phyloP scores from a whole-genome alignment of 1,140 invertebrate genomes.

The Drosophila paulistorum region DNA sequence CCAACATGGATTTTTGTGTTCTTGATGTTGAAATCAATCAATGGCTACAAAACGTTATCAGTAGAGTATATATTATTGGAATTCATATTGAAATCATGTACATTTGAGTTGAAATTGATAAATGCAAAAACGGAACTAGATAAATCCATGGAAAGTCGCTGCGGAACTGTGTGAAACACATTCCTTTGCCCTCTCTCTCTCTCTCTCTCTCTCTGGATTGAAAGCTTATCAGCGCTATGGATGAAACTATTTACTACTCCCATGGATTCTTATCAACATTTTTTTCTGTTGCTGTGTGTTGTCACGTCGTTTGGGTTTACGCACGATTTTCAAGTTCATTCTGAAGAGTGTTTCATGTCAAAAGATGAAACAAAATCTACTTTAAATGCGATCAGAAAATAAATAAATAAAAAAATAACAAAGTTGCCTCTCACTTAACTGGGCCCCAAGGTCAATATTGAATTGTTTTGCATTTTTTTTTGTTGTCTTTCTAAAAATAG shows the following conservation, averaged over 20 bases:
- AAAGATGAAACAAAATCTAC: conserved; percentile 19
- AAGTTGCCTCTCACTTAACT: conserved; percentile 43
- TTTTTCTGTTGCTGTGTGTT: conserved; percentile 16
- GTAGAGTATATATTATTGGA: neutral
- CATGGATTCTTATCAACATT: conserved; percentile 30
- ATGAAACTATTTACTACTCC: conserved; percentile 16
- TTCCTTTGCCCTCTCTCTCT: conserved; percentile 15
- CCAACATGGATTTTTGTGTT: too few species aligned
- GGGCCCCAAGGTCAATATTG: conserved; percentile 39
- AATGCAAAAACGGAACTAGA: neutral
- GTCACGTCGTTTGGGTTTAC: conserved; percentile 39
- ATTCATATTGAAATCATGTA: conserved; percentile 3
- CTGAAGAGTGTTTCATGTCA: conserved; percentile 19
- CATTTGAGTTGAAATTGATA: neutral
- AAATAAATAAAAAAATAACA: conserved; percentile 4
- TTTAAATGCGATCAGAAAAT: neutral
- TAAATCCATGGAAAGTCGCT: neutral
- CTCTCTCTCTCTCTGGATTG: neutral
- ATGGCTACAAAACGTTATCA: neutral
- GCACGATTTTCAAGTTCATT: conserved; percentile 42
- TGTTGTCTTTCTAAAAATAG: conserved; percentile 40
- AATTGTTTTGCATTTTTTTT: conserved; percentile 41
- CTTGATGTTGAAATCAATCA: neutral
- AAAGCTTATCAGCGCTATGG: conserved; percentile 34
- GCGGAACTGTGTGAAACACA: conserved; percentile 3